Evolutionary conservation across 2,888 invertebrate species (phyloP).

Genomic region (Spilosoma lubricipeda): DNA sequence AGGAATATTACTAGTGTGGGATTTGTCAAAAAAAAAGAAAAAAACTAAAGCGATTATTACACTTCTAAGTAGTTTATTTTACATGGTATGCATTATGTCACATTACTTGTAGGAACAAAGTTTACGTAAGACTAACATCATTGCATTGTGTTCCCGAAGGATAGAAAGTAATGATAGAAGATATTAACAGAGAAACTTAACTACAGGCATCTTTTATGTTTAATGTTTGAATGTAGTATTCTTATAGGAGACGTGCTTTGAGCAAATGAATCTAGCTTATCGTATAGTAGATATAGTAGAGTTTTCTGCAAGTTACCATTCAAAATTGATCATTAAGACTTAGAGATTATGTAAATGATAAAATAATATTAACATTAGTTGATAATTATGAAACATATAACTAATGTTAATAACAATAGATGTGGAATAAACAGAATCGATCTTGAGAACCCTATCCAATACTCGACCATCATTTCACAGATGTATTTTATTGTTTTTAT

Average conservation of each 20-base stretch:
- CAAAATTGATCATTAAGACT: not conserved
- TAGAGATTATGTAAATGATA: no score
- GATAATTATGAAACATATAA: no score
- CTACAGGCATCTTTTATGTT: not conserved
- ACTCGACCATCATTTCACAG: not conserved
- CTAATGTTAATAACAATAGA: not conserved
- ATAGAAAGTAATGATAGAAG: not conserved
- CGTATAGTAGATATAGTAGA: no score
- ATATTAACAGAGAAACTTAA: not conserved
- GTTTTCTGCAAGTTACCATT: not conserved
- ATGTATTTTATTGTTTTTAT: not conserved
- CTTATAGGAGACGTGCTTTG: not conserved
- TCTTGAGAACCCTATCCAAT: not conserved
- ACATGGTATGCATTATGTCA: not conserved
- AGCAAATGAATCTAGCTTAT: not conserved
- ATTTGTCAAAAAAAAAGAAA: no score
- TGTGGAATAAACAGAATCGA: not conserved
- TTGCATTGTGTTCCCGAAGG: not conserved
- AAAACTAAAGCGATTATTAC: no score
- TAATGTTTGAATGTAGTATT: not conserved
- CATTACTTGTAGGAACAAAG: not conserved
- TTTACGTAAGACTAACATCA: not conserved
- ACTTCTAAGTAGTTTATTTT: not conserved
- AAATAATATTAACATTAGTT: no score
- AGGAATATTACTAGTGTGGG: no score